Conservation (phyloP, 2,888 invertebrate species). For the Dicyrtomina minuta region DNA sequence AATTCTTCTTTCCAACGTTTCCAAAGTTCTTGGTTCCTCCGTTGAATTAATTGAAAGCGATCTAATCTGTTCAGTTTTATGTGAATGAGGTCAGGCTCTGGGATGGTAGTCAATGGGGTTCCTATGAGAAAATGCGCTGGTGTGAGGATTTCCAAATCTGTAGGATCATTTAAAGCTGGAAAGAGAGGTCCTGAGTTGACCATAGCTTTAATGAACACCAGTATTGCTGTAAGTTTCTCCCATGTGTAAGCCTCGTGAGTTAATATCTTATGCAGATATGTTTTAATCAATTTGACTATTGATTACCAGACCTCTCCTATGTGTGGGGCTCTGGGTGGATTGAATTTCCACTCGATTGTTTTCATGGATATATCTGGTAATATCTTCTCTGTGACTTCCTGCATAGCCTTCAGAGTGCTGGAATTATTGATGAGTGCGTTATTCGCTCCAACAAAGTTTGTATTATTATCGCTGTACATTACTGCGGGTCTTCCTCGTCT, state of each 20-base stretch:
- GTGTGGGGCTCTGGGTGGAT: conserved; percentile 40
- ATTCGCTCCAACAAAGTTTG: conserved; percentile 40
- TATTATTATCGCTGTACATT: conserved; percentile 42
- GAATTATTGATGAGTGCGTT: conserved; percentile 11
- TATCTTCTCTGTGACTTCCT: not conserved
- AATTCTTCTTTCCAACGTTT: conserved; percentile 36
- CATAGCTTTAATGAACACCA: conserved; percentile 49
- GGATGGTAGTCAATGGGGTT: conserved; percentile 39
- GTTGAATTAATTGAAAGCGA: conserved; percentile 28
- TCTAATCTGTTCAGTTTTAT: conserved; percentile 25
- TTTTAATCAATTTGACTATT: conserved; percentile 40
- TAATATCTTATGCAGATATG: conserved; percentile 35
- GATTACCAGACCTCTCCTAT: conserved; percentile 47
- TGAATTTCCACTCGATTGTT: conserved; percentile 47
- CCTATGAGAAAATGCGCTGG: conserved; percentile 55
- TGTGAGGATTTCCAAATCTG: conserved; percentile 52
- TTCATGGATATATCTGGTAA: conserved; percentile 23
- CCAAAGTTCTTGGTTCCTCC: conserved; percentile 33
- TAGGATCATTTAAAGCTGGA: conserved; percentile 50
- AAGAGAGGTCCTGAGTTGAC: conserved; percentile 54
- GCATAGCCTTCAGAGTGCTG: not conserved
- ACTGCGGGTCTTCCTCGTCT: conserved; percentile 35
- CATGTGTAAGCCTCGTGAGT: conserved; percentile 35
- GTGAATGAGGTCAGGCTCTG: conserved; percentile 25
- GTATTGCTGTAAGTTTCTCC: conserved; percentile 46